A percentile compares a stretch with the other conserved stretches of the same genome.
phyloP scores from a whole-genome alignment of 2,797 vertebrate genomes.

The Ceyx erithaca region DNA sequence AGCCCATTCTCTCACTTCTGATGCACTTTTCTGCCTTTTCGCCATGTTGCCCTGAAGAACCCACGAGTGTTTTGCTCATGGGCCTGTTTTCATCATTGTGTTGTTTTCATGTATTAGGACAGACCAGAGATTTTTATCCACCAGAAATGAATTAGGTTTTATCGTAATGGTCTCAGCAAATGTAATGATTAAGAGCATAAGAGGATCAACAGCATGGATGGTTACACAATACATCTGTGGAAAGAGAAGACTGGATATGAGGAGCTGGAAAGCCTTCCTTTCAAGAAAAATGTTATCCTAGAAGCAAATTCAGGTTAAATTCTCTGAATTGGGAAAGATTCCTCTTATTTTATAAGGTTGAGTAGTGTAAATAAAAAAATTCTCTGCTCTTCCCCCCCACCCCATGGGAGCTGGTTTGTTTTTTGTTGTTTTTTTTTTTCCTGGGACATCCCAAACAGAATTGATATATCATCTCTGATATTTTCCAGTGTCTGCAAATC shows the following conservation, averaged over 20 bases:
- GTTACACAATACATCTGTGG: background rate
- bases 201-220: background rate
- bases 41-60: background rate
- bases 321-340: background rate
- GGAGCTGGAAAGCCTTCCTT: background rate
- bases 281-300: background rate
- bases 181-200: background rate
- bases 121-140: slow-evolving; percentile 26
- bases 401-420: background rate
- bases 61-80: background rate
- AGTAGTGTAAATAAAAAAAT: background rate
- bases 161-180: background rate
- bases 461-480: background rate
- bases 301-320: background rate
- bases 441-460: background rate
- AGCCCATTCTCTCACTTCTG: background rate
- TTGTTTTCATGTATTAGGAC: too few species aligned
- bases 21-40: background rate
- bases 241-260: background rate
- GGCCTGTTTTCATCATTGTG: background rate
- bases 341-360: background rate
- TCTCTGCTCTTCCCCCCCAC: background rate
- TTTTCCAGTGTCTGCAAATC: background rate
- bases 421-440: background rate
- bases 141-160: slow-evolving; percentile 12